Evolutionary conservation across 1,140 invertebrate genomes (phyloP).

Genomic region (Temnothorax curvispinosus): DNA sequence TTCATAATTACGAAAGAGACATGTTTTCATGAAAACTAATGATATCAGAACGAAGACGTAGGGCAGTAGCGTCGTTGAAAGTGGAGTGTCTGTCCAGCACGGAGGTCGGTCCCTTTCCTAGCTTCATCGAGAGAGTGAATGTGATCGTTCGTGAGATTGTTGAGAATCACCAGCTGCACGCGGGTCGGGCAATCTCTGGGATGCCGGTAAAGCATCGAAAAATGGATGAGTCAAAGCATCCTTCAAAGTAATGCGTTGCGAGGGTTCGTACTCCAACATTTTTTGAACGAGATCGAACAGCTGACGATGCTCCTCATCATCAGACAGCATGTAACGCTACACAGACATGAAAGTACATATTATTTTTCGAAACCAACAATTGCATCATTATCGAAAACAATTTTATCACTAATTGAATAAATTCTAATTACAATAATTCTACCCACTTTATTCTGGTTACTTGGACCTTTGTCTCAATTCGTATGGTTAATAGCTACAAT

Average conservation of each 20-base stretch:
- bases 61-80: conserved; percentile 65
- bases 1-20: conserved; percentile 20
- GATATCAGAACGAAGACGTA: conserved; percentile 51
- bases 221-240: conserved; percentile 97
- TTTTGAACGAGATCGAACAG: conserved; percentile 97
- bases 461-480: background rate
- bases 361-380: background rate
- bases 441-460: background rate
- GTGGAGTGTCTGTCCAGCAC: conserved; percentile 78
- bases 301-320: conserved; percentile 96
- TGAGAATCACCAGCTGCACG: conserved; percentile 84
- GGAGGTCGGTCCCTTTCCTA: conserved; percentile 83
- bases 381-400: background rate
- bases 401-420: background rate
- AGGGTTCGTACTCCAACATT: conserved; percentile 99
- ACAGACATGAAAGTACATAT: conserved; percentile 65
- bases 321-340: conserved; percentile 95
- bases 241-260: conserved; percentile 93
- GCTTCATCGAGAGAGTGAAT: conserved; percentile 88
- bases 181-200: conserved; percentile 89
- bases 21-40: conserved; percentile 51
- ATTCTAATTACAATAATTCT: background rate
- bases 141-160: conserved; percentile 87
- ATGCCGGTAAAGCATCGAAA: conserved; percentile 93
- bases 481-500: background rate